Base-by-base conservation (phyloP, 2,797 vertebrate species). In the Garrulus glandarius region DNA sequence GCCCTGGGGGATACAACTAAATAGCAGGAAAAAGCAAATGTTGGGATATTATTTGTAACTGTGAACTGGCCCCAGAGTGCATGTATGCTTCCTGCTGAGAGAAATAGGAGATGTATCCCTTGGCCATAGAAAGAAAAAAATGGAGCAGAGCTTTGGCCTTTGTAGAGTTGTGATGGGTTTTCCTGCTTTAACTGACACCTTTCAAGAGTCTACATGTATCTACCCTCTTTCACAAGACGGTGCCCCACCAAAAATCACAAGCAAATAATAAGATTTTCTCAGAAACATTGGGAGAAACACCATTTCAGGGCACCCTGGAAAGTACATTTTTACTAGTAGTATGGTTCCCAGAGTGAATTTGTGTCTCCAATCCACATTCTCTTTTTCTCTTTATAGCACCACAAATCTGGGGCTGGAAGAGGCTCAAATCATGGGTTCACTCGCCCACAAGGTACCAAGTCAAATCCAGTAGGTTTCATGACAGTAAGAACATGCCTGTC, bases 301-400 rank as follows among this genome's bases (percentile, higher is more conserved):
- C 26, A 6, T 71, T 78, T 87, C 26, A 64, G 59, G 75, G 36
- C 52, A 69, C 16, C 22, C 36, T 43, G 46, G 30, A 78, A 70
- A 70, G 26, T 19, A 39, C 1, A 0, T n/a, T 94, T 95, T 46
- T 59, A 59, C 57, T 53, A 39, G 5, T 8, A 57, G 23, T 56
- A 39, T 60, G 24, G 20, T 78, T 93, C 44, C 43, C 53, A 46
- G 64, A 86, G 15, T 90, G 59, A 94, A 72, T 79, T 47, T 56
- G 10, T 91, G n/a, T 93, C 70, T 95, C 59, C 87, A 95, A 95
- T 69, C 74, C 61, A 84, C 36, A 27, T 87, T 84, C 24, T 87
- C 68, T 68, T 82, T 92, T 91, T 94, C 64, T 96, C 87, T 92
- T 96, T 95, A 52, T 95, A 97, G 97, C 95, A 93, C 93, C 6